These are phyloP conservation scores for Glaucopsyche alexis DNA, from an alignment of 2,888 invertebrate genomes.

Conservation along the genomic window DNA sequence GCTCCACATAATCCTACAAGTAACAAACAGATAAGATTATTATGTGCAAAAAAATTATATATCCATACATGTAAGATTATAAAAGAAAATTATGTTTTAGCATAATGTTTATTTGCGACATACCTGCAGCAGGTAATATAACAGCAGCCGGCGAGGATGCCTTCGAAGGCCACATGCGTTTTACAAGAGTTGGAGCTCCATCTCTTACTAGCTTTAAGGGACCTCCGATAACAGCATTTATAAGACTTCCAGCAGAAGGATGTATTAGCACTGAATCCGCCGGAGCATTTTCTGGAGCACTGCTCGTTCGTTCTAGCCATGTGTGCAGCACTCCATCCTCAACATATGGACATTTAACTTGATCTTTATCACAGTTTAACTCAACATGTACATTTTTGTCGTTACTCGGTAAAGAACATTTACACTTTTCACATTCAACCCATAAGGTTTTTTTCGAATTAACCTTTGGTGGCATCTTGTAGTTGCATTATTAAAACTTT, in stretches of 20 bases:
- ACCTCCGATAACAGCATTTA: conserved; percentile 67
- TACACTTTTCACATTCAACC: conserved; percentile 83
- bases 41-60: background rate
- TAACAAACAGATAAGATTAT: conserved; percentile 24
- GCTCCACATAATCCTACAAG: conserved; percentile 58
- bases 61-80: background rate
- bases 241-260: conserved; percentile 61
- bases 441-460: conserved; percentile 77
- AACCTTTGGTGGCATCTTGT: conserved; percentile 64
- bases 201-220: conserved; percentile 59
- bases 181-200: conserved; percentile 62
- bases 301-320: conserved; percentile 63
- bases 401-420: conserved; percentile 76
- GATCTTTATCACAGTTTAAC: conserved; percentile 73
- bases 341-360: conserved; percentile 69
- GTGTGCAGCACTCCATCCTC: conserved; percentile 55
- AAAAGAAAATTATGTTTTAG: no score
- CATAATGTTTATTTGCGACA: background rate
- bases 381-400: conserved; percentile 78
- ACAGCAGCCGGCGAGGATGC: conserved; percentile 68
- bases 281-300: conserved; percentile 61
- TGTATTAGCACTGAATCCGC: conserved; percentile 65
- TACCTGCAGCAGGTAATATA: conserved; percentile 67
- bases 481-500: background rate
- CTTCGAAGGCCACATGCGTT: conserved; percentile 73